Percentiles rank a stretch among this genome's conserved stretches.
phyloP scores from a whole-genome alignment of 2,113 vertebrate species.

The Castor canadensis region DNA sequence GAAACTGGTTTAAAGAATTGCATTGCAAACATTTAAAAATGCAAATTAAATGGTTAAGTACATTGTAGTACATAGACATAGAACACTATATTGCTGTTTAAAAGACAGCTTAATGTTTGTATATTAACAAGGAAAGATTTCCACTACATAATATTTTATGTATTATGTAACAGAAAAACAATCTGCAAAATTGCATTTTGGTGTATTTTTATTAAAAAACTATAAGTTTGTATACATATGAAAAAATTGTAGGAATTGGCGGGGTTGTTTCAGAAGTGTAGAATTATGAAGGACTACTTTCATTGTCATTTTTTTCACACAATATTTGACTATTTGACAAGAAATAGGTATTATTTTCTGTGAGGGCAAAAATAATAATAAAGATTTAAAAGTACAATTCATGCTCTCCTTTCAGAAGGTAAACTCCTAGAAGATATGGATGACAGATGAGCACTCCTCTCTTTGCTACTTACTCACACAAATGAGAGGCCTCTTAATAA shows the following conservation, averaged over 20 bases:
- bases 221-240: neutral
- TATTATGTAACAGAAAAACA: neutral
- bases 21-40: conserved; percentile 27
- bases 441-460: neutral
- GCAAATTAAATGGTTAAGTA: conserved; percentile 29
- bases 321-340: conserved; percentile 32
- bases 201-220: neutral
- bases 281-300: conserved; percentile 13
- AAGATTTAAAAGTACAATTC: conserved; percentile 22
- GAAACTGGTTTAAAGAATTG: neutral
- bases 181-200: neutral
- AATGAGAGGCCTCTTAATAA: conserved; percentile 10
- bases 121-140: conserved; percentile 13
- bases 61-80: neutral
- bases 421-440: conserved; percentile 28
- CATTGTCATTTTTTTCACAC: conserved; percentile 27
- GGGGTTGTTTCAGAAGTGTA: neutral
- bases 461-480: neutral
- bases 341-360: conserved; percentile 26
- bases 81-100: conserved; percentile 1
- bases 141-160: neutral
- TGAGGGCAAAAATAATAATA: conserved; percentile 39
- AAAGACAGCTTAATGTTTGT: neutral
- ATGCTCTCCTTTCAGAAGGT: neutral
- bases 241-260: neutral